These are phyloP conservation scores for Sebastes trivittatus DNA, from an alignment of 2,797 vertebrate genomes.

Conservation along the genomic window DNA sequence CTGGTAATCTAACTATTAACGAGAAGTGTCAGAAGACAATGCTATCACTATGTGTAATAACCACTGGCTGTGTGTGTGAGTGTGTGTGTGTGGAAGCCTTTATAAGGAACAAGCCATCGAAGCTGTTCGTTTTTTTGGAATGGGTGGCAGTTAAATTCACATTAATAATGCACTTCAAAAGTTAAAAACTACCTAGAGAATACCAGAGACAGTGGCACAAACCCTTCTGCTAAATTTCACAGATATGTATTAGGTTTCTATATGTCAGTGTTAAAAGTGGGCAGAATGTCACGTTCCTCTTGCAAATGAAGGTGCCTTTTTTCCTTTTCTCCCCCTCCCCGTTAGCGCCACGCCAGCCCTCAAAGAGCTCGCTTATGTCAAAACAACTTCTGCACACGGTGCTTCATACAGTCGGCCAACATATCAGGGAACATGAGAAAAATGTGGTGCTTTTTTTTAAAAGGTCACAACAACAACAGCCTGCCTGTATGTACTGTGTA, in stretches of 20 bases:
- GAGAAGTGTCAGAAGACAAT: constrained; percentile 39
- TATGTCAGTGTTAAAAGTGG: constrained; percentile 76
- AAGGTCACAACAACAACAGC: constrained; percentile 31
- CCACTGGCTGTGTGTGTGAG: constrained; percentile 15
- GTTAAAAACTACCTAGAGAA: constrained; percentile 67
- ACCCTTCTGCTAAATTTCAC: constrained; percentile 80
- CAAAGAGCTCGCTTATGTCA: constrained; percentile 33
- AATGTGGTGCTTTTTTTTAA: constrained; percentile 6
- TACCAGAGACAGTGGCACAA: constrained; percentile 78
- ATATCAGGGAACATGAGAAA: constrained; percentile 32
- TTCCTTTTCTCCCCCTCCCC: background rate
- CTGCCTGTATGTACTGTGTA: constrained; percentile 48
- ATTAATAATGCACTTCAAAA: constrained; percentile 77
- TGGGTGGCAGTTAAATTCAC: constrained; percentile 73
- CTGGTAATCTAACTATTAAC: constrained; percentile 55
- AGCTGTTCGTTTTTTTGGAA: constrained; percentile 60
- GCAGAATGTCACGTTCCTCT: constrained; percentile 74
- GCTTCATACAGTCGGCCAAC: constrained; percentile 71
- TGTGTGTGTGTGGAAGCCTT: background rate
- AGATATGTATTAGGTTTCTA: constrained; percentile 81
- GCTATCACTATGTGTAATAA: constrained; percentile 44
- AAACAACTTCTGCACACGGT: constrained; percentile 69
- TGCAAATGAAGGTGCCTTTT: constrained; percentile 54
- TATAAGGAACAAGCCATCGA: constrained; percentile 31
- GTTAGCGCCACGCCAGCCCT: constrained; percentile 10